These are phyloP conservation scores for Julus scanicus DNA, from an alignment of 2,888 invertebrate genomes.

Conservation along the genomic window DNA sequence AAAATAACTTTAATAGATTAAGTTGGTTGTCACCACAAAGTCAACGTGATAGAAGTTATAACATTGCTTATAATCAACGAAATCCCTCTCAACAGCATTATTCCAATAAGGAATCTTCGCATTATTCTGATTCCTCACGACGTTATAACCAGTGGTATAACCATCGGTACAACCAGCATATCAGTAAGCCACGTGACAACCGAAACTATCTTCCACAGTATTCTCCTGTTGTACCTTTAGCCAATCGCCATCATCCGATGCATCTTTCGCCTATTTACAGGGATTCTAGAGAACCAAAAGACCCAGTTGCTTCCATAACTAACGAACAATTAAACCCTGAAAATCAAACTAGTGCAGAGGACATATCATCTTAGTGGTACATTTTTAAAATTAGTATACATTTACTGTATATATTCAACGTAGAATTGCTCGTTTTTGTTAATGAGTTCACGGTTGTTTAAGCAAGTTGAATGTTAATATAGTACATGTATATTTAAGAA, in stretches of 20 bases:
- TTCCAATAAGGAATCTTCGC: not conserved
- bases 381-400: not conserved
- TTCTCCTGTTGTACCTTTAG: not conserved
- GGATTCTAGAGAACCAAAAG: not conserved
- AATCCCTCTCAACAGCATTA: not conserved
- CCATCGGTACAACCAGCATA: not conserved
- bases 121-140: not conserved
- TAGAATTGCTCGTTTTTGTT: conserved; percentile 43
- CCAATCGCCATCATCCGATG: not conserved
- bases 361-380: not conserved
- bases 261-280: not conserved
- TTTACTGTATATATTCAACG: not conserved
- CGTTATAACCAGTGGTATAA: not conserved
- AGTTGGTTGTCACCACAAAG: not conserved
- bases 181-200: not conserved
- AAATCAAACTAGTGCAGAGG: not conserved
- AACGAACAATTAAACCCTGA: not conserved
- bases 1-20: not conserved
- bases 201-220: not conserved
- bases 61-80: not conserved
- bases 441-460: not conserved
- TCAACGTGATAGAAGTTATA: not conserved
- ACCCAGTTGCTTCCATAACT: not conserved
- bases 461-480: no score
- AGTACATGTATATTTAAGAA: no score